phyloP scores from a whole-genome alignment of 2,888 invertebrate genomes.

The Parnassius apollo region DNA sequence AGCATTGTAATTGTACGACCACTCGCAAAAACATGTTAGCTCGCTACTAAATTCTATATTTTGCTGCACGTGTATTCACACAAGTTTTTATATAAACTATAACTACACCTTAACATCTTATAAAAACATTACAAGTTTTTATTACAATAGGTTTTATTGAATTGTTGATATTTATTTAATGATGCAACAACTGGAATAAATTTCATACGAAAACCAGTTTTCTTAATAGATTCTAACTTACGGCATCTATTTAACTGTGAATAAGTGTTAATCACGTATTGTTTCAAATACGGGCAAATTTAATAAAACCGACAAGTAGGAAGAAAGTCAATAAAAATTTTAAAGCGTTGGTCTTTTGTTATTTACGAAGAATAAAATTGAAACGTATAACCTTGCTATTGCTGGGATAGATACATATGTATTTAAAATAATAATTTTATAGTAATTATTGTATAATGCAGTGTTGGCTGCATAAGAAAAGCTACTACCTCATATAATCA shows the following conservation, averaged over 20 bases:
- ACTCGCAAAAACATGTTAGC: too few relatives aligned
- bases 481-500: too few relatives aligned
- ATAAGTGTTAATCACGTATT: not conserved
- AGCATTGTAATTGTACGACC: too few relatives aligned
- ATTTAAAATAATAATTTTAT: too few relatives aligned
- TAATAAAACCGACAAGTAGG: not conserved
- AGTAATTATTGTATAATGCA: too few relatives aligned
- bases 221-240: conserved; percentile 18
- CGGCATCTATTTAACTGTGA: conserved; percentile 3
- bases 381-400: too few relatives aligned
- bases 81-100: not conserved
- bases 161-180: conserved; percentile 26
- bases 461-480: too few relatives aligned
- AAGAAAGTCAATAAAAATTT: too few relatives aligned
- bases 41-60: too few relatives aligned
- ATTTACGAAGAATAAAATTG: not conserved
- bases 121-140: conserved; percentile 3
- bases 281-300: not conserved
- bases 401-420: too few relatives aligned
- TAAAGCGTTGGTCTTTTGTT: too few relatives aligned
- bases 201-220: conserved; percentile 37
- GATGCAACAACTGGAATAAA: conserved; percentile 42
- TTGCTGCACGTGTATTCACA: too few relatives aligned
- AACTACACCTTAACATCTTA: conserved; percentile 5
- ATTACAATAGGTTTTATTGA: conserved; percentile 14